Percentiles rank a stretch among this genome's conserved stretches.
These are phyloP conservation scores for Thamnophis sirtalis DNA, from an alignment of 2,113 vertebrate genomes.

Conservation along the genomic window DNA sequence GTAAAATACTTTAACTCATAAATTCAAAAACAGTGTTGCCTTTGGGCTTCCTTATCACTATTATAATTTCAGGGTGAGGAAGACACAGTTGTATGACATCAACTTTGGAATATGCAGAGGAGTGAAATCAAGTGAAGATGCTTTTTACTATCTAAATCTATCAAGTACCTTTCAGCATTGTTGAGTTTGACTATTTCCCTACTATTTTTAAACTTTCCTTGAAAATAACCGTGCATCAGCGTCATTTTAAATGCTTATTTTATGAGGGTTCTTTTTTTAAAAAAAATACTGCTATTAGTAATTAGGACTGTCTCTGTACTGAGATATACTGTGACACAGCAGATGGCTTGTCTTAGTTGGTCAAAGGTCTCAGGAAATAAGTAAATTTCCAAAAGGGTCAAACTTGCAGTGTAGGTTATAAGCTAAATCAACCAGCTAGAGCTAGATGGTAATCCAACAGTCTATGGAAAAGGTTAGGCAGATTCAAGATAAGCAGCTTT, in stretches of 20 bases:
- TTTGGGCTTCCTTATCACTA: constrained; percentile 2
- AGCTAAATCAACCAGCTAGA: not conserved
- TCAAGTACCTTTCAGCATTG: not conserved
- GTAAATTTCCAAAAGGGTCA: not conserved
- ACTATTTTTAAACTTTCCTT: not conserved
- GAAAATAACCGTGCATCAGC: not conserved
- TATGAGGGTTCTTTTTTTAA: not conserved
- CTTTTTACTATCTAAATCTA: not conserved
- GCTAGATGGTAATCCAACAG: not conserved
- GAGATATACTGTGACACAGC: not conserved
- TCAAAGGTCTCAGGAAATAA: not conserved
- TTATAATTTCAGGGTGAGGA: not conserved
- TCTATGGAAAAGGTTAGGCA: not conserved
- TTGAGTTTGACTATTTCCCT: not conserved
- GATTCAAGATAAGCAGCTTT: not conserved
- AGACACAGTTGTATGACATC: not conserved
- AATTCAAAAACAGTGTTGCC: not conserved
- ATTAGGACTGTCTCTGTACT: not conserved
- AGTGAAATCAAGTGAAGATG: not conserved
- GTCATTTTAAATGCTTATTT: not conserved
- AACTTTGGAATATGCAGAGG: not conserved
- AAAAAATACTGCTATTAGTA: not conserved
- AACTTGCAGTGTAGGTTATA: not conserved
- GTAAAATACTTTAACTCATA: not conserved
- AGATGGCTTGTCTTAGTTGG: not conserved